A percentile compares a stretch with the other conserved stretches of the same genome.
Evolutionary conservation across 2,113 vertebrate genomes (phyloP).

Genomic region (Furnarius figulus): DNA sequence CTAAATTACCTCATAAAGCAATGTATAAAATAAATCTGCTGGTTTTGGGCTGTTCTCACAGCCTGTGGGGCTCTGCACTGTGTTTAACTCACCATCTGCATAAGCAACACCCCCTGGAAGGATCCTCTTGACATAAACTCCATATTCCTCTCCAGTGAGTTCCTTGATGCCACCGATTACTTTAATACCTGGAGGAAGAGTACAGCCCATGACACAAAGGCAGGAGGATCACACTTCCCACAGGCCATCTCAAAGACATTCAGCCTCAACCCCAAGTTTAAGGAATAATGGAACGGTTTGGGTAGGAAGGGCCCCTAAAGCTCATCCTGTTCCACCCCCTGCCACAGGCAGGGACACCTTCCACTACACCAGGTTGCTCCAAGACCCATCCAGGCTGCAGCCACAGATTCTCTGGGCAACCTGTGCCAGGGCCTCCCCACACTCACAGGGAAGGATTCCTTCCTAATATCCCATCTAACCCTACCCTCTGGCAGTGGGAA

Average conservation of each 20-base stretch:
- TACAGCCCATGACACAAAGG: not conserved
- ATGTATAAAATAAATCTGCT: not conserved
- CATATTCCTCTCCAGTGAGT: slow-evolving; percentile 84
- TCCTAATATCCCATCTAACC: not conserved
- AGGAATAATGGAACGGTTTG: fast-evolving
- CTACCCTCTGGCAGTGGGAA: not conserved
- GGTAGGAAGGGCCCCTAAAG: not conserved
- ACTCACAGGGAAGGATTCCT: not conserved
- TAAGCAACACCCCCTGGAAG: slow-evolving; percentile 88
- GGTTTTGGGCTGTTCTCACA: not conserved
- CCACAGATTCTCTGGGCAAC: not conserved
- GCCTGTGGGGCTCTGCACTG: fast-evolving
- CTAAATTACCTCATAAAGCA: not conserved
- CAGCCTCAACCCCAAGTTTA: not conserved
- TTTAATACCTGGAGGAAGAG: slow-evolving; percentile 81
- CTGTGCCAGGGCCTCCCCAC: not conserved
- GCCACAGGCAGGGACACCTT: not conserved
- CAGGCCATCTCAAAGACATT: fast-evolving
- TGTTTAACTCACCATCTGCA: slow-evolving; percentile 75
- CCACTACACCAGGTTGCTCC: fast-evolving
- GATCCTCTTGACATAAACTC: slow-evolving; percentile 91
- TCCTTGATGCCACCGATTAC: slow-evolving; percentile 91
- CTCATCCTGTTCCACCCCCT: fast-evolving
- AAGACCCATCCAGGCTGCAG: fast-evolving
- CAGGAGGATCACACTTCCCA: not conserved